Base-by-base conservation (phyloP, 1,140 invertebrate genomes). In the Eufriesea mexicana region DNA sequence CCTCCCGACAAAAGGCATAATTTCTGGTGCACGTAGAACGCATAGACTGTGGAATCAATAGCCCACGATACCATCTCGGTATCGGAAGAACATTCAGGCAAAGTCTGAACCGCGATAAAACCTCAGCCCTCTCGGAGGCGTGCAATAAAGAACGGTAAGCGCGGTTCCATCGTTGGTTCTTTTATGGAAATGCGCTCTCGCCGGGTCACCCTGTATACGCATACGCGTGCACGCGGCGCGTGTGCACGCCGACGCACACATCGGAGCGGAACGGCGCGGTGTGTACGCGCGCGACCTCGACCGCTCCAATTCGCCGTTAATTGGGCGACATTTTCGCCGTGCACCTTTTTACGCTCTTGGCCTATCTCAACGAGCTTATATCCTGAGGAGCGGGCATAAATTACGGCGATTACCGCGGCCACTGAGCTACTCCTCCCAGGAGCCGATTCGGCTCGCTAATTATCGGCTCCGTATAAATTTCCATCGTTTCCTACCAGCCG, bases 291-390 rank as follows among this genome's bases (percentile, higher is more conserved):
- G 67, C 88, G 90, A 90, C 89, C 90, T 91, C 90, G 84, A 79
- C 25, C 90, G 91, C 92, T 93, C 92, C 91, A 92, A 93, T 93
- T 93, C 91, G 89, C 92, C 89, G 92, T 93, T 93, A 93, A 93
- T 93, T 93, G 93, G 93, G 89, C 91, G 91, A 93, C 91, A 89
- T 92, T 93, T 93, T 93, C 91, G 91, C 91, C 89, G 90, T 89
- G 86, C 78, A 89, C 88, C 91, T 92, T 92, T 90, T 90, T 92
- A 90, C 91, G 90, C 90, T 88, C 89, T 88, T 90, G 90, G 90
- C 91, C 91, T 92, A 93, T 93, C 91, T 92, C 91, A 90, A 90
- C 88, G 89, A 84, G 89, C 86, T 74, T 84, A 86, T 83, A 84
- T 84, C 79, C 88, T 54, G 62, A 61, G 61, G 55, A 80, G 76